Percentiles rank a stretch among this genome's conserved stretches.
These are phyloP conservation scores for Phrynosoma blainvillii DNA, from an alignment of 2,113 vertebrate species.

Conservation along the genomic window DNA sequence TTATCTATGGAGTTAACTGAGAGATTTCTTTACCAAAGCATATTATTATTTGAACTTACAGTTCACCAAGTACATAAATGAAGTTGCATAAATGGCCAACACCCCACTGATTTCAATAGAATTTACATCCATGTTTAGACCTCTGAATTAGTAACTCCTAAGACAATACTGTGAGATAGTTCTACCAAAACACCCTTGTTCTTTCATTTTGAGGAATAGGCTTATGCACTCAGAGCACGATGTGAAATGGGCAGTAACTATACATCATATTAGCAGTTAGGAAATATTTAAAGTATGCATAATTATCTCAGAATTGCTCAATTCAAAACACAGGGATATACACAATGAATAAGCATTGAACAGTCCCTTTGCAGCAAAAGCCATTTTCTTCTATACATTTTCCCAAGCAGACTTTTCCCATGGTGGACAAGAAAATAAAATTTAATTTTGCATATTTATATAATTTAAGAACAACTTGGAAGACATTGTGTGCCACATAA, in stretches of 20 bases:
- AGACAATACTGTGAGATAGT: neutral
- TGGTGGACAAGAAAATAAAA: constrained; percentile 63
- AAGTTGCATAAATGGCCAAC: neutral
- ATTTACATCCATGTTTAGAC: neutral
- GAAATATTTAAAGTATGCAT: constrained; percentile 36
- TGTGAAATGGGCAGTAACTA: neutral
- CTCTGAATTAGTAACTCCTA: neutral
- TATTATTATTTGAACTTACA: neutral
- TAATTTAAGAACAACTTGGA: constrained; percentile 56
- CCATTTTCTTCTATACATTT: constrained; percentile 59
- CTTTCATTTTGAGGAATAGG: neutral
- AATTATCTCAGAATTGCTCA: constrained; percentile 35
- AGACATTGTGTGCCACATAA: constrained; percentile 56
- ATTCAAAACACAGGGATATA: constrained; percentile 33
- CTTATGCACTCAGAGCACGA: neutral
- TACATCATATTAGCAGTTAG: constrained; percentile 27
- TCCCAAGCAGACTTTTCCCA: constrained; percentile 50
- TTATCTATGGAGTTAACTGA: neutral
- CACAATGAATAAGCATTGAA: constrained; percentile 63
- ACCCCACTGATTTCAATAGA: neutral
- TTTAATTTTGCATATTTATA: constrained; percentile 68
- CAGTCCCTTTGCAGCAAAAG: constrained; percentile 46
- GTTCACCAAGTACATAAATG: neutral
- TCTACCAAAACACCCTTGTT: neutral
- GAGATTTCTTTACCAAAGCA: neutral